These are phyloP conservation scores for Sycobia sp. DNA, from an alignment of 1,140 invertebrate genomes.

Conservation along the genomic window DNA sequence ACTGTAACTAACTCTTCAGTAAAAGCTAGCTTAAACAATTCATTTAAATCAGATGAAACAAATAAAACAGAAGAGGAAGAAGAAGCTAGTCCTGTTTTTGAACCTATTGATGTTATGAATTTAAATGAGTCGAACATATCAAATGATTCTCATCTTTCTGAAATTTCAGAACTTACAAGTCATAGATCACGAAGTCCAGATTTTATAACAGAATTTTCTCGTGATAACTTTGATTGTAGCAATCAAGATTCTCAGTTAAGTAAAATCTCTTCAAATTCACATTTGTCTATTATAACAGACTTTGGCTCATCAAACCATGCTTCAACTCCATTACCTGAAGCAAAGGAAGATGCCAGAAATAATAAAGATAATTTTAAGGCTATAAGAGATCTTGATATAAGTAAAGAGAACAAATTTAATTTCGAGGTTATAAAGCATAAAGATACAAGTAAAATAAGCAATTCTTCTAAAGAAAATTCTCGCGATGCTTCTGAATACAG, in stretches of 20 bases:
- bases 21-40: constrained; percentile 46
- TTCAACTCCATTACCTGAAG: constrained; percentile 47
- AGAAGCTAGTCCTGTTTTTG: constrained; percentile 72
- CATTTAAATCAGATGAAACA: constrained; percentile 63
- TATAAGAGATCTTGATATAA: constrained; percentile 45
- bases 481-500: constrained; percentile 47
- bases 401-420: constrained; percentile 58
- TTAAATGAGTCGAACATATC: constrained; percentile 59
- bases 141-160: constrained; percentile 66
- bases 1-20: constrained; percentile 17
- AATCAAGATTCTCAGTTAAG: constrained; percentile 66
- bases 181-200: constrained; percentile 58
- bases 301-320: constrained; percentile 58
- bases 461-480: constrained; percentile 51
- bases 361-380: constrained; percentile 49
- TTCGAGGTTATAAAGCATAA: constrained; percentile 50
- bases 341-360: constrained; percentile 53
- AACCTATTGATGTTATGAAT: constrained; percentile 65
- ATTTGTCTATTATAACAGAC: constrained; percentile 63
- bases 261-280: constrained; percentile 67
- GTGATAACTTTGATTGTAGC: constrained; percentile 56
- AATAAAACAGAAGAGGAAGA: constrained; percentile 64
- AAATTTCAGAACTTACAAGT: constrained; percentile 66
- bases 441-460: constrained; percentile 50
- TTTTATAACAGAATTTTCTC: constrained; percentile 50